Percentiles rank a stretch among this genome's conserved stretches.
phyloP scores from a whole-genome alignment of 2,797 vertebrate genomes.

The Morus bassanus region DNA sequence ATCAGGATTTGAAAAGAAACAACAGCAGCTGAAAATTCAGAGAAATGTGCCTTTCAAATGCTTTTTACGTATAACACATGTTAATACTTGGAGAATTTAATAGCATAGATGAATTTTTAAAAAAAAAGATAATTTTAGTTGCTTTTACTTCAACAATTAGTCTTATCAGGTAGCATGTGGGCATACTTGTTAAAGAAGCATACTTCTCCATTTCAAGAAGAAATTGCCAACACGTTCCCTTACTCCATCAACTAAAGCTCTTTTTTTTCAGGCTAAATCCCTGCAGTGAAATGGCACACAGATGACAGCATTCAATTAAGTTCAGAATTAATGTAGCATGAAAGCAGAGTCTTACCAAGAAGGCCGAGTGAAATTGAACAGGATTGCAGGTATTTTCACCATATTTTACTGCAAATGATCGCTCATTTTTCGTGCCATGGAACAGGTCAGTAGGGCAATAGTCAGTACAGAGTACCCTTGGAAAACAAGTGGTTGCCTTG shows the following conservation, averaged over 20 bases:
- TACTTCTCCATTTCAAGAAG: neutral
- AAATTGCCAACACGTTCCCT: neutral
- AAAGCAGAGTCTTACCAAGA: slow-evolving; percentile 11
- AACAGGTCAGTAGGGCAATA: neutral
- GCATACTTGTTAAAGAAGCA: neutral
- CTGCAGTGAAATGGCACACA: slow-evolving; percentile 32
- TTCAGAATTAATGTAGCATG: slow-evolving; percentile 65
- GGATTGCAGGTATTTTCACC: slow-evolving; percentile 36
- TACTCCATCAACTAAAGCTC: neutral
- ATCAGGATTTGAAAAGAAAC: neutral
- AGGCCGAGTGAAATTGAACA: slow-evolving; percentile 40
- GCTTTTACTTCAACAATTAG: neutral
- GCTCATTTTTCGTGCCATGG: slow-evolving; percentile 14
- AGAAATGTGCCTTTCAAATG: neutral
- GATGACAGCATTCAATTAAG: slow-evolving; percentile 62
- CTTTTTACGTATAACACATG: neutral
- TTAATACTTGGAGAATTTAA: neutral
- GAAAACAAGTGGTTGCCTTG: neutral
- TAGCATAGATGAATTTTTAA: neutral
- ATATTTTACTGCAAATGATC: slow-evolving; percentile 37
- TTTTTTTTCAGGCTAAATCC: neutral
- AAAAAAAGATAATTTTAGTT: neutral
- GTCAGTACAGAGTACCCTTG: neutral
- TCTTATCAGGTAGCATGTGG: neutral
- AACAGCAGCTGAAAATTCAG: neutral